Percentiles rank a stretch among this genome's conserved stretches.
Evolutionary conservation across 2,797 vertebrate species (phyloP).

Genomic region (Centropyge bicolor): DNA sequence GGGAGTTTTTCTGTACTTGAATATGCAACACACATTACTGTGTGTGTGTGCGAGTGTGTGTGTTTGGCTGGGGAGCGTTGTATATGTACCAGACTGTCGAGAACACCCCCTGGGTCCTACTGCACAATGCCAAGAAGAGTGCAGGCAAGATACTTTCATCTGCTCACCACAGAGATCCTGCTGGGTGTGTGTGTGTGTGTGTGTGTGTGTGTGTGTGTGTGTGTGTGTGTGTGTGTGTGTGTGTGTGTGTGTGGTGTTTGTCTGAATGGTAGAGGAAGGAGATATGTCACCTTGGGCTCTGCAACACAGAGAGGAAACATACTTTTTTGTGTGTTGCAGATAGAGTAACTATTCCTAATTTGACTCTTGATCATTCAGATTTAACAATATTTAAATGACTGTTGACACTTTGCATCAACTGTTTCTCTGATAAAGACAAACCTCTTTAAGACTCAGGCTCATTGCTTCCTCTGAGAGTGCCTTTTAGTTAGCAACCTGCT

Average conservation of each 20-base stretch:
- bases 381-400: slow-evolving; percentile 60
- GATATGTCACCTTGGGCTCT: slow-evolving; percentile 62
- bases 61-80: slow-evolving; percentile 57
- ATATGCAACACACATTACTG: slow-evolving; percentile 49
- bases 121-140: slow-evolving; percentile 76
- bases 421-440: slow-evolving; percentile 53
- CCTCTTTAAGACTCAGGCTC: slow-evolving; percentile 43
- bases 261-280: slow-evolving; percentile 26
- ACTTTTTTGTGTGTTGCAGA: slow-evolving; percentile 17
- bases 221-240: slow-evolving; percentile 25
- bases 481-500: slow-evolving; percentile 57
- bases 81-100: slow-evolving; percentile 53
- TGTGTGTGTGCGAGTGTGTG: slow-evolving; percentile 26
- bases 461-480: slow-evolving; percentile 47
- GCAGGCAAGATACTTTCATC: slow-evolving; percentile 77
- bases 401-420: slow-evolving; percentile 52
- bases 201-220: slow-evolving; percentile 39
- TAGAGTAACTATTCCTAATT: slow-evolving; percentile 39
- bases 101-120: slow-evolving; percentile 73
- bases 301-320: slow-evolving; percentile 31
- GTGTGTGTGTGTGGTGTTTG: slow-evolving; percentile 28
- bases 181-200: slow-evolving; percentile 40
- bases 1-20: slow-evolving; percentile 44
- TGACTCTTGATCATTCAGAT: slow-evolving; percentile 48
- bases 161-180: slow-evolving; percentile 61